phyloP scores from a whole-genome alignment of 2,113 vertebrate genomes.

The Albula goreensis region DNA sequence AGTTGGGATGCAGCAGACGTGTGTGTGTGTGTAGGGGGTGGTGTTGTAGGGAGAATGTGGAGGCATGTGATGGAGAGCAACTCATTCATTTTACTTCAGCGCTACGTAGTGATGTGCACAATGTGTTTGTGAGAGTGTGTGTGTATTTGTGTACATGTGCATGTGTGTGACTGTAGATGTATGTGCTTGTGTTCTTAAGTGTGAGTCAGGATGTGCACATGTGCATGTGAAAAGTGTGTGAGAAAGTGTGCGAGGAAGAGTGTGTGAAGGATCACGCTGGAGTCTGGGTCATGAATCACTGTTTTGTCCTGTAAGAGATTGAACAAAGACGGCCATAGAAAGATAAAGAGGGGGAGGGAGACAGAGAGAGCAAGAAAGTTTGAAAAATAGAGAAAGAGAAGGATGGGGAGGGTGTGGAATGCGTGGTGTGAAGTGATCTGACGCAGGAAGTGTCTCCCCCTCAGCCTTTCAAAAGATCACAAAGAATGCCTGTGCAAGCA shows the following conservation, averaged over 20 bases:
- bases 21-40: neutral
- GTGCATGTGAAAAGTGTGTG: neutral
- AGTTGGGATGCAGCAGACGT: too few species aligned
- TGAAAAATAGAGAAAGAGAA: slow-evolving; percentile 43
- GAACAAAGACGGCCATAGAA: slow-evolving; percentile 73
- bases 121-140: slow-evolving; percentile 22
- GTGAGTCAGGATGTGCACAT: neutral
- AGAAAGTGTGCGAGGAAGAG: neutral
- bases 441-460: slow-evolving; percentile 68
- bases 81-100: slow-evolving; percentile 37
- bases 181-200: neutral
- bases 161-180: slow-evolving; percentile 5
- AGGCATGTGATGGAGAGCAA: neutral
- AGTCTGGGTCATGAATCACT: slow-evolving; percentile 65
- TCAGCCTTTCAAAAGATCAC: slow-evolving; percentile 51
- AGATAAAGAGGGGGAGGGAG: slow-evolving; percentile 40
- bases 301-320: slow-evolving; percentile 63
- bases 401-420: slow-evolving; percentile 64
- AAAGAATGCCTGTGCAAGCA: slow-evolving; percentile 39
- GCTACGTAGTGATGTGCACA: slow-evolving; percentile 55
- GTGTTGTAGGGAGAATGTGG: too few species aligned
- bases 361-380: slow-evolving; percentile 39
- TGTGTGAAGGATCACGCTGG: slow-evolving; percentile 53
- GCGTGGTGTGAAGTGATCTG: slow-evolving; percentile 67
- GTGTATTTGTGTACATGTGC: neutral